Evolutionary conservation across 2,113 vertebrate species (phyloP), one percentile per base, ranked within the genome.

Genomic region (Mixornis gularis): DNA sequence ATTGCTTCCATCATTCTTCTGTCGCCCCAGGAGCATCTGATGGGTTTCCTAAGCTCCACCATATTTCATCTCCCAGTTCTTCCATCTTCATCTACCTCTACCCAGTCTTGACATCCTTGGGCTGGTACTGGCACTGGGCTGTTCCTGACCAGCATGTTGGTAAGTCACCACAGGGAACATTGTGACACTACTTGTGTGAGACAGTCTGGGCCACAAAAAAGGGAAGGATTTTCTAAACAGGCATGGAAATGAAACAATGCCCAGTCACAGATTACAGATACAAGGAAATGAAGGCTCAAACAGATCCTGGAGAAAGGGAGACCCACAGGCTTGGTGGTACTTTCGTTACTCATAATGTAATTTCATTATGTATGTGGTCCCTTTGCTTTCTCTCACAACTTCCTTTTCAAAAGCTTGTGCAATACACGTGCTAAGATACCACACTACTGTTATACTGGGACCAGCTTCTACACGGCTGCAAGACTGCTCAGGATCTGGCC

Each of bases 301-400:
- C n/a, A 91, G 36, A 53, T 95, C 94, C 85, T 88, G 90, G 85
- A 96, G 94, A 95, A 97, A 95, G 78, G 90, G 66, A 94, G 76
- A 51, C 88, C 79, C 48, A 36, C n/a, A 48, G 64, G 44, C 43
- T 92, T 95, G 91, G 78, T 95, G 85, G 56, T 83, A 96, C 95
- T 97, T 97, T 96, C 65, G 71, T 97, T 96, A 96, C 96, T 97
- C 79, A 92, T 95, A 95, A 79, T 48, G 81, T 62, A 79, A 94
- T 97, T 98, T 98, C 97, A 63, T 78, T 94, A 85, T 93, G n/a
- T 20, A 64, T 95, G 53, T 58, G 69, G 79, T 74, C 73, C 79
- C 89, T 96, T 95, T 90, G 94, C 95, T 97, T 97, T 97, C 95
- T 96, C 89, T 97, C 92, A 85, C 85, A 74, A 87, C 72, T 94